These are phyloP conservation scores for Adelges cooleyi DNA, from an alignment of 1,140 invertebrate species.

Conservation along the genomic window DNA sequence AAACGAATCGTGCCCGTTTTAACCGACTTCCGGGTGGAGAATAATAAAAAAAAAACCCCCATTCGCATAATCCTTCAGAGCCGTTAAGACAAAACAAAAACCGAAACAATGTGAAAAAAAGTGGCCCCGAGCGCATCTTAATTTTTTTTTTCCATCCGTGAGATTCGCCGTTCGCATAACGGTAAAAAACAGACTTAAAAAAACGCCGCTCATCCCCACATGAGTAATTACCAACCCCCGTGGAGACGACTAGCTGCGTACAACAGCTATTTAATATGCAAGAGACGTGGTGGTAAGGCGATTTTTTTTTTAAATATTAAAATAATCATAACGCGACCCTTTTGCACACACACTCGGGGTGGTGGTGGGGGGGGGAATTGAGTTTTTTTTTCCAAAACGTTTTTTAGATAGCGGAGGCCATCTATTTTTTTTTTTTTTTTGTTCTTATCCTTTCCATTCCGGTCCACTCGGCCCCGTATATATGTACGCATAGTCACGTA, in stretches of 20 bases:
- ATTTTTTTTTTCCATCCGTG: slow-evolving; percentile 18
- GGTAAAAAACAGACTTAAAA: background rate
- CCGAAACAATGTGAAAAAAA: background rate
- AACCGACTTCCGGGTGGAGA: too few species aligned
- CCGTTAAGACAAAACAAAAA: slow-evolving; percentile 22
- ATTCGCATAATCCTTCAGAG: background rate
- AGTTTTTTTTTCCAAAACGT: background rate
- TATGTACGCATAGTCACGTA: background rate
- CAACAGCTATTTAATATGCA: slow-evolving; percentile 18
- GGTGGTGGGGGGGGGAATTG: background rate
- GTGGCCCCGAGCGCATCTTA: background rate
- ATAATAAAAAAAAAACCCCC: too few species aligned
- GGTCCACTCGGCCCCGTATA: background rate
- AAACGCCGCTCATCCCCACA: slow-evolving; percentile 14
- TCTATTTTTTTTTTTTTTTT: slow-evolving; percentile 14
- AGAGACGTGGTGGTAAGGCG: slow-evolving; percentile 15
- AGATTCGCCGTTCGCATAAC: slow-evolving; percentile 5
- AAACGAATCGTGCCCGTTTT: too few species aligned
- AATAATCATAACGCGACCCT: background rate
- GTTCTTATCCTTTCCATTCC: too few species aligned
- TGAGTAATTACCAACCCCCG: slow-evolving; percentile 14
- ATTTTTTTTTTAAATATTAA: background rate
- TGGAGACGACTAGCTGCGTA: background rate
- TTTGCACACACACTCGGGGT: background rate
- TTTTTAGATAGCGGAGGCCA: background rate